Evolutionary conservation across 2,888 invertebrate species (phyloP), one percentile per base, ranked within the genome.

Genomic region (Epirrhoe tristata): DNA sequence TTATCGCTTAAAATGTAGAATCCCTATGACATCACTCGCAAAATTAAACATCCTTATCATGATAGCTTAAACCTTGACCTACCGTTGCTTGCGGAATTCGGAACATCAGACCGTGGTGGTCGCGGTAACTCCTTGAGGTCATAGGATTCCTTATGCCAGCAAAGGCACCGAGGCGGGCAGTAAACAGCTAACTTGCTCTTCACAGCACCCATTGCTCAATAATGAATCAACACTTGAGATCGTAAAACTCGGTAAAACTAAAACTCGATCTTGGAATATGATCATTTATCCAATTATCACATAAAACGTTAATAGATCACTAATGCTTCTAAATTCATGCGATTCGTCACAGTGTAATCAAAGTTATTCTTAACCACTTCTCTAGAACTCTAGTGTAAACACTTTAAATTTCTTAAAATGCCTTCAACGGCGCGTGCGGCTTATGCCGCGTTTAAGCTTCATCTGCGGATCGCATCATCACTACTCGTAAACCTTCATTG

Each of bases 91-190:
- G 80, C 82, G 14, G 87, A 85, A 70, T 80, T 83, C n/a, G 87
- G 83, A 58, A 70, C 70, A 64, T 85, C 86, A 72, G 86, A 77
- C 59, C 77, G 80, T 6, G 89, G 91, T 39, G 92, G 93, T 64
- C 90, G 82, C 24, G 93, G 93, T 63, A 93, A 70, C 64, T 89
- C 90, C 74, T 82, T 87, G 24, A 91, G 78, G 73, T 92, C 91
- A 59, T 91, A 89, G 0, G 90, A 88, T 53, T 86, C 77, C 43
- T 75, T 70, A 46, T 81, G 80, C 69, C 88, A 88, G 73, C 89
- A 90, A 39, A 70, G 55, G 59, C 85, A 85, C 46, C 81, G 73
- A 12, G 81, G 76, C 0, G 83, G 81, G 67, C 87, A 90, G 68
- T 71, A 82, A 7, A 76, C 73, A 6, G 75, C 76, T 59, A 92